Percentiles rank a stretch among this genome's conserved stretches.
Conservation (phyloP, 1,140 invertebrate genomes). For the Oryctes rhinoceros region DNA sequence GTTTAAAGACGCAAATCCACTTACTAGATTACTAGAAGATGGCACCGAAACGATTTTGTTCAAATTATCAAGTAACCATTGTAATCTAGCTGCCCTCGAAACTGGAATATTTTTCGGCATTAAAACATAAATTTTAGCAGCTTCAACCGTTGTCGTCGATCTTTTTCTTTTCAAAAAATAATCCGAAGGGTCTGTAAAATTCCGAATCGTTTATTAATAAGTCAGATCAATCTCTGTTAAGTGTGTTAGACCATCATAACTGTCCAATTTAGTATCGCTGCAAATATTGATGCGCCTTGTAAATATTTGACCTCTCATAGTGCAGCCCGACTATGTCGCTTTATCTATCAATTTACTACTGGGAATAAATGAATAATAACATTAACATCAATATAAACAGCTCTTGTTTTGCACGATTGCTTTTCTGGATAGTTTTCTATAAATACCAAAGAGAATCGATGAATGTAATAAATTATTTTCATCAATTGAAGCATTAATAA, state of each 20-base stretch:
- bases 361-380: not conserved
- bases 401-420: not conserved
- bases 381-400: not conserved
- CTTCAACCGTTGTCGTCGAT: constrained; percentile 65
- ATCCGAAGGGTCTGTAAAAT: constrained; percentile 44
- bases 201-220: constrained; percentile 44
- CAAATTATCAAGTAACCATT: constrained; percentile 79
- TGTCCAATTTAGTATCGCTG: constrained; percentile 47
- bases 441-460: not conserved
- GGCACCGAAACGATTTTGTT: constrained; percentile 69
- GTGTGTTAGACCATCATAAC: too few relatives aligned
- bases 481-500: too few relatives aligned
- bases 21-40: constrained; percentile 55
- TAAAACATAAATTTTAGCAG: constrained; percentile 73
- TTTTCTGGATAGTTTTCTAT: not conserved
- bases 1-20: constrained; percentile 26
- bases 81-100: constrained; percentile 77
- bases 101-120: constrained; percentile 80
- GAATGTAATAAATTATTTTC: too few relatives aligned
- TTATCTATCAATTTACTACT: constrained; percentile 1
- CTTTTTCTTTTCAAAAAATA: constrained; percentile 50
- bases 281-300: not conserved
- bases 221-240: too few relatives aligned
- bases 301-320: constrained; percentile 25
- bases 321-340: not conserved